A percentile compares a stretch with the other conserved stretches of the same genome.
phyloP scores from a whole-genome alignment of 2,113 vertebrate species.

The Conger conger region DNA sequence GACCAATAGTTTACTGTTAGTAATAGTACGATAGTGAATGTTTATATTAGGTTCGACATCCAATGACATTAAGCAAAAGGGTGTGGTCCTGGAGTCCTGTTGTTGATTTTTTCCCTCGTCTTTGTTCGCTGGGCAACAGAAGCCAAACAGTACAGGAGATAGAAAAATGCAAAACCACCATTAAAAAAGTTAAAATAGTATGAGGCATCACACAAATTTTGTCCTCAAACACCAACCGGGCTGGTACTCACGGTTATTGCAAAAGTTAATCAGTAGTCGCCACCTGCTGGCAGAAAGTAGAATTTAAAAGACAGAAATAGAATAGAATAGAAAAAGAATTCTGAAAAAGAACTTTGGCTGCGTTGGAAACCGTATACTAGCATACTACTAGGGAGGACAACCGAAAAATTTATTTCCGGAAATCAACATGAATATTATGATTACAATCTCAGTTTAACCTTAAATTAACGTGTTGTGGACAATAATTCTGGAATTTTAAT shows the following conservation, averaged over 20 bases:
- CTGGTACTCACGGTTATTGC: not conserved
- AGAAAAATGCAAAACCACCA: not conserved
- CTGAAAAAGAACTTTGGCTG: too few relatives aligned
- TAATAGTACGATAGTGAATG: not conserved
- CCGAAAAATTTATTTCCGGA: too few relatives aligned
- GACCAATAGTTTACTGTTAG: too few relatives aligned
- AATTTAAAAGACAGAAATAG: too few relatives aligned
- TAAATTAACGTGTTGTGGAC: too few relatives aligned
- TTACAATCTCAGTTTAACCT: too few relatives aligned
- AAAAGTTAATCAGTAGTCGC: constrained; percentile 5
- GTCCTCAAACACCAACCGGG: not conserved
- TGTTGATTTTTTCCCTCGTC: not conserved
- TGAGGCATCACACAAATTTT: not conserved
- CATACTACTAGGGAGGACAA: too few relatives aligned
- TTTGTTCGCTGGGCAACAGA: not conserved
- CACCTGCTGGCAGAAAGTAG: constrained; percentile 17
- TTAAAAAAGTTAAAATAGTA: not conserved
- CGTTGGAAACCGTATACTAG: too few relatives aligned
- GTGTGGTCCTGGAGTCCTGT: not conserved
- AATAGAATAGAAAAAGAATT: not conserved
- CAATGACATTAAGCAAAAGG: not conserved
- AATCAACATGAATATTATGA: too few relatives aligned
- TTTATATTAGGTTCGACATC: not conserved
- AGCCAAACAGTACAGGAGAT: not conserved
- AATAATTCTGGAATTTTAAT: too few relatives aligned